A percentile compares a stretch with the other conserved stretches of the same genome.
Evolutionary conservation across 1,140 invertebrate species (phyloP).

Genomic region (Drosophila nigromelanica): DNA sequence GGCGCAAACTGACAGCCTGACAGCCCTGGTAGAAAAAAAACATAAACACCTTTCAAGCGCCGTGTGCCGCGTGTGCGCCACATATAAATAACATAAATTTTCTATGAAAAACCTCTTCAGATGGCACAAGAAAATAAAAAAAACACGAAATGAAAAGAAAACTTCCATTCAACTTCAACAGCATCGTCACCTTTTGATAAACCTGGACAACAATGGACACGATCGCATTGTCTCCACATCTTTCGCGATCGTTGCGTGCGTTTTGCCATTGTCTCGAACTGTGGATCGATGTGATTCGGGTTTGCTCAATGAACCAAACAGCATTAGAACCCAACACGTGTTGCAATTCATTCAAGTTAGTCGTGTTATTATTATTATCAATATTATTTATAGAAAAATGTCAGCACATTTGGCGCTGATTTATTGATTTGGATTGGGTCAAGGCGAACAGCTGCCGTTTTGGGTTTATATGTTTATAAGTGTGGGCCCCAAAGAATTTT

Average conservation of each 20-base stretch:
- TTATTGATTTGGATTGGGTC: slow-evolving; percentile 70
- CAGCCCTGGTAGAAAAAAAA: neutral
- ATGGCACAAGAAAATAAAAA: slow-evolving; percentile 38
- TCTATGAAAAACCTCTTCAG: slow-evolving; percentile 71
- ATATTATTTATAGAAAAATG: slow-evolving; percentile 66
- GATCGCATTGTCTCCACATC: slow-evolving; percentile 62
- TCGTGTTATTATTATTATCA: slow-evolving; percentile 46
- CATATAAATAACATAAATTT: slow-evolving; percentile 69
- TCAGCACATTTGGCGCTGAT: slow-evolving; percentile 64
- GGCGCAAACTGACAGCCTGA: slow-evolving; percentile 20
- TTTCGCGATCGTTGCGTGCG: slow-evolving; percentile 61
- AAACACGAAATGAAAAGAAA: slow-evolving; percentile 33
- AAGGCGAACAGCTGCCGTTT: slow-evolving; percentile 52
- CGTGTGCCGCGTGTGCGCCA: slow-evolving; percentile 26
- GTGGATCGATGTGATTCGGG: slow-evolving; percentile 41
- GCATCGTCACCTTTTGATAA: slow-evolving; percentile 45
- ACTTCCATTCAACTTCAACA: slow-evolving; percentile 62
- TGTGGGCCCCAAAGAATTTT: neutral
- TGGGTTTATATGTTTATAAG: neutral
- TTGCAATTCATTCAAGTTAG: slow-evolving; percentile 76
- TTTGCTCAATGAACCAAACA: slow-evolving; percentile 61
- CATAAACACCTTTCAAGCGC: slow-evolving; percentile 54
- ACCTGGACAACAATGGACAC: slow-evolving; percentile 57
- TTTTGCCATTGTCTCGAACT: slow-evolving; percentile 35
- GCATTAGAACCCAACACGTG: slow-evolving; percentile 62